A percentile compares a stretch with the other conserved stretches of the same genome.
phyloP scores from a whole-genome alignment of 2,113 vertebrate genomes.

The Crotalus tigris region DNA sequence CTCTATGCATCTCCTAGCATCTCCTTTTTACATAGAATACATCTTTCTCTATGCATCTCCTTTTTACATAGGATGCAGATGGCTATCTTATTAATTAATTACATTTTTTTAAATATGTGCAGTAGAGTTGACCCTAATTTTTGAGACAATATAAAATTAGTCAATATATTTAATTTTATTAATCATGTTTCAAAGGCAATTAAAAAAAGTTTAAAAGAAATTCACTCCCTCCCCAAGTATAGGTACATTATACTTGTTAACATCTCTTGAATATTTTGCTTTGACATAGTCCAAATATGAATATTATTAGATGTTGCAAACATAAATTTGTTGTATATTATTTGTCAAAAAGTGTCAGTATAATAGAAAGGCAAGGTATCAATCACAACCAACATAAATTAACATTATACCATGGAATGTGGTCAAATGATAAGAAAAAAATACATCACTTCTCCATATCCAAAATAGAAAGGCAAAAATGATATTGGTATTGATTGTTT shows the following conservation, averaged over 20 bases:
- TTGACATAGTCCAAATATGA: neutral
- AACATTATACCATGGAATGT: neutral
- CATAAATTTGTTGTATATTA: too few species aligned
- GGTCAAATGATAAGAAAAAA: neutral
- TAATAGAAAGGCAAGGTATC: too few species aligned
- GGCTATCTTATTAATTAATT: neutral
- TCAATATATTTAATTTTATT: neutral
- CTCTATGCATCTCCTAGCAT: neutral
- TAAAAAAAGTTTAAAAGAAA: neutral
- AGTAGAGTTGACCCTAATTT: neutral
- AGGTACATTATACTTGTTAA: neutral
- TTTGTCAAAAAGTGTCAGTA: too few species aligned
- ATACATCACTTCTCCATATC: neutral
- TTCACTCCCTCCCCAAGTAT: neutral
- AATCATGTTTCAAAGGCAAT: neutral
- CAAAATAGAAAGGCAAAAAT: neutral
- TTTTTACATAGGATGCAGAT: neutral
- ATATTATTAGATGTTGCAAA: neutral
- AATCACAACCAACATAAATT: too few species aligned
- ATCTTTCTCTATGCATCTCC: neutral
- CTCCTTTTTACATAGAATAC: neutral
- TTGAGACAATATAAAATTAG: neutral
- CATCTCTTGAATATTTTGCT: neutral
- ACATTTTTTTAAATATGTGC: neutral
- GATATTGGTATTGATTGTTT: neutral